Conservation (phyloP, 2,888 invertebrate species). For the Periphyllus acericola region DNA sequence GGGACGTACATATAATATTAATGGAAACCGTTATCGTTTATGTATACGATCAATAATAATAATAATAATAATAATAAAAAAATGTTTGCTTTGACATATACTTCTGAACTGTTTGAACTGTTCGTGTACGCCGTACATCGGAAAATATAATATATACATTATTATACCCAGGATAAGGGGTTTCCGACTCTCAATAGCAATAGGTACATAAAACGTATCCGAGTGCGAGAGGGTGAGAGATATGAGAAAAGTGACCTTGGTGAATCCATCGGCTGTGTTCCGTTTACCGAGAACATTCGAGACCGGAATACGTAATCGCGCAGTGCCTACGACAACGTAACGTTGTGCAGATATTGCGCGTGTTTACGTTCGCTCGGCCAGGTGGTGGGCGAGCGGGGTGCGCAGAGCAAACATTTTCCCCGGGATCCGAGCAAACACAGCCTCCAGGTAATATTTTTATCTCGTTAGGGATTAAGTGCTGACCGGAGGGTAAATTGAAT, state of each 20-base stretch:
- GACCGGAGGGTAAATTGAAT: slow-evolving; percentile 35
- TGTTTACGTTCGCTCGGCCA: not conserved
- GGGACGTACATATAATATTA: not conserved
- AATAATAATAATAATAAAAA: slow-evolving; percentile 1
- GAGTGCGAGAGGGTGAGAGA: not conserved
- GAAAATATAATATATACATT: not conserved
- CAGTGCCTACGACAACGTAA: not conserved
- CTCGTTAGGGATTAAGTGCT: slow-evolving; percentile 43
- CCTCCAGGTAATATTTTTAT: slow-evolving; percentile 25
- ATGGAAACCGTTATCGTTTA: not conserved
- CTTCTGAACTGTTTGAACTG: not conserved
- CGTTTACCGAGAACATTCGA: not conserved
- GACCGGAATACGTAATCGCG: not conserved
- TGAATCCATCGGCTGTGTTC: not conserved
- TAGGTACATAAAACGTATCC: not conserved
- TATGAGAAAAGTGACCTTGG: not conserved
- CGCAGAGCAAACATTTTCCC: slow-evolving; percentile 18
- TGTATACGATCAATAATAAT: not conserved
- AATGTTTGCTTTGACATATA: not conserved
- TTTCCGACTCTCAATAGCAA: not conserved
- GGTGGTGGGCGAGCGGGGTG: no score
- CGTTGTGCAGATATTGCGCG: not conserved
- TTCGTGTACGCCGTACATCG: not conserved
- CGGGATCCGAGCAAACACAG: slow-evolving; percentile 18
- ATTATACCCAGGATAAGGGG: not conserved